phyloP scores from a whole-genome alignment of 2,113 vertebrate species.

The Cavia porcellus region DNA sequence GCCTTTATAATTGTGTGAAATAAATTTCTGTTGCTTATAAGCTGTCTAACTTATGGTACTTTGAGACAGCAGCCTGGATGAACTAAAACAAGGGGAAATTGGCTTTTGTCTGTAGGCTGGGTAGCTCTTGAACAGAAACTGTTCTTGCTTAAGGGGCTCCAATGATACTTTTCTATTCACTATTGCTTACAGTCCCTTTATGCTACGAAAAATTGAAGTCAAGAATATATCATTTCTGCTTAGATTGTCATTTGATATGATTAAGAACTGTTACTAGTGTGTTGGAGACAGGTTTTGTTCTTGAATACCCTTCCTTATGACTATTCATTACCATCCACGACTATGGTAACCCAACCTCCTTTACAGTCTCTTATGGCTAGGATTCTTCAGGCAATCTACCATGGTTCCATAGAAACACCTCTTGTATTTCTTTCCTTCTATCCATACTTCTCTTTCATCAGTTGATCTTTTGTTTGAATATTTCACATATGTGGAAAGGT shows the following conservation, averaged over 20 bases:
- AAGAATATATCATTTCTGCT: not conserved
- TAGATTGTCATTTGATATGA: not conserved
- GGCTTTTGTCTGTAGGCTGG: constrained; percentile 15
- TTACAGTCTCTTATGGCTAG: not conserved
- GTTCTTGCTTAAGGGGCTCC: not conserved
- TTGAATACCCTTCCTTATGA: not conserved
- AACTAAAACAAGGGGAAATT: not conserved
- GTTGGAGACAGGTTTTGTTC: not conserved
- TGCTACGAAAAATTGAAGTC: not conserved
- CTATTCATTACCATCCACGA: not conserved
- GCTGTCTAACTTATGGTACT: not conserved
- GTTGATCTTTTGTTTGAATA: not conserved
- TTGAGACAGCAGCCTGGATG: not conserved
- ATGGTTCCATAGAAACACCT: not conserved
- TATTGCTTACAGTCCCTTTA: not conserved
- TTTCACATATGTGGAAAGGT: not conserved
- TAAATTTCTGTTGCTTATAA: not conserved
- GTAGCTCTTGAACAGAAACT: constrained; percentile 44
- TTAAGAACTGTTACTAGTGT: not conserved
- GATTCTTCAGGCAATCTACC: not conserved
- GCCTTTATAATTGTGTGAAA: not conserved
- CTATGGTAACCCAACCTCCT: not conserved
- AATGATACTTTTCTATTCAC: not conserved
- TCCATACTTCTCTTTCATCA: not conserved
- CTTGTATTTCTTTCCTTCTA: not conserved